Evolutionary conservation across 2,888 invertebrate species (phyloP).

Genomic region (Synergus itoensis): DNA sequence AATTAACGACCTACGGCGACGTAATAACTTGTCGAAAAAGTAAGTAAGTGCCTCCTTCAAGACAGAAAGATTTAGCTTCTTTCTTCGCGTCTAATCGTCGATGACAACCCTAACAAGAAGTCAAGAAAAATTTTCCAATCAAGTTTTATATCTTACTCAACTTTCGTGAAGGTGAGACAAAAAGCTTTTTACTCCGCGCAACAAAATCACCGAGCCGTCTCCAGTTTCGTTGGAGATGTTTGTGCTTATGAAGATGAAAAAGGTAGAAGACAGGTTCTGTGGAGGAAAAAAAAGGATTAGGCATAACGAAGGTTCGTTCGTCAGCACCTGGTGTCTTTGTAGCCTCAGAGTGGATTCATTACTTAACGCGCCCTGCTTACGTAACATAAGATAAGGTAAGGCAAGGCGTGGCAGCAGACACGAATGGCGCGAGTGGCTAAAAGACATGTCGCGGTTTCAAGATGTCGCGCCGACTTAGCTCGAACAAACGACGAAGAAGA

Average conservation of each 20-base stretch:
- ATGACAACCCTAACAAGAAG: slow-evolving; percentile 29
- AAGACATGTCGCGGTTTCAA: slow-evolving; percentile 74
- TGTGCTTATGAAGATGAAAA: slow-evolving; percentile 6
- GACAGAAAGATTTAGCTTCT: not conserved
- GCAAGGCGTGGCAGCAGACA: slow-evolving; percentile 50
- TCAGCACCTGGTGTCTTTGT: slow-evolving; percentile 57
- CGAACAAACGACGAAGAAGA: slow-evolving; percentile 71
- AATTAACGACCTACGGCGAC: slow-evolving; percentile 49
- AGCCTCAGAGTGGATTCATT: slow-evolving; percentile 49
- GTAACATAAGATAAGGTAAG: slow-evolving; percentile 49
- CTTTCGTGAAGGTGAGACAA: too few species aligned
- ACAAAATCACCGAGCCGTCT: slow-evolving; percentile 6
- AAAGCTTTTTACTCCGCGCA: not conserved
- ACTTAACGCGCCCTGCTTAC: slow-evolving; percentile 57
- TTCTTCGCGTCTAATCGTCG: not conserved
- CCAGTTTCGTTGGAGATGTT: slow-evolving; percentile 3
- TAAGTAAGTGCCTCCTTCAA: slow-evolving; percentile 43
- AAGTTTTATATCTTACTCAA: slow-evolving; percentile 8
- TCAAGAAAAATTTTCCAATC: not conserved
- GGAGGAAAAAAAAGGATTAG: slow-evolving; percentile 18
- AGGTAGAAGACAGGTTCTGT: slow-evolving; percentile 21
- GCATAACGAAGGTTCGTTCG: slow-evolving; percentile 43
- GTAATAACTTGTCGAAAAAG: slow-evolving; percentile 54
- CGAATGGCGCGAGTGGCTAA: slow-evolving; percentile 59
- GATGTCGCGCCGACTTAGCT: slow-evolving; percentile 75